Evolutionary conservation across 1,140 invertebrate species (phyloP), one percentile per base, ranked within the genome.

Genomic region (Pogonognathellus flavescens): DNA sequence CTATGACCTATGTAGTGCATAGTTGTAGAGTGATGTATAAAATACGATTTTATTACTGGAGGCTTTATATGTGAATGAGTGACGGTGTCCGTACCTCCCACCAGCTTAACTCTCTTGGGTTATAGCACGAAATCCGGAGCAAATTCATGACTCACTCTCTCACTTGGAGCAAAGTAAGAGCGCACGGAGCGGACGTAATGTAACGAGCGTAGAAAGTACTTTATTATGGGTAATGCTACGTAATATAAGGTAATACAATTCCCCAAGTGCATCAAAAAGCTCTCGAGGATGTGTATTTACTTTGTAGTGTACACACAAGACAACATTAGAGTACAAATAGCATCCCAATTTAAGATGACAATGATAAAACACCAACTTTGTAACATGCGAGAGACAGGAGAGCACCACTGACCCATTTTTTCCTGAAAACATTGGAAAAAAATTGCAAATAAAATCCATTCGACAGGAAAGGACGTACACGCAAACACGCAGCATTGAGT

Each of bases 41-140:
- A 41, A 41, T 41, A 6, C 31, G 31, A 41, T 41, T 41, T 41
- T 41, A 41, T 76, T 76, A 49, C 41, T 16, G 7, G 31, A 76
- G 41, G 70, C 70, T 41, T n/a, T 57, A 57, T 57, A 57, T n/a
- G n/a, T 76, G 41, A 76, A 31, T 76, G 70, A 76, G 25, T 76
- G 70, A 76, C 70, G 70, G 70, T 76, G 70, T 76, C 70, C 41
- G 70, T 76, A 76, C 70, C 70, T 76, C 70, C 70, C 70, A 76
- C 70, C 16, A 76, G 70, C 49, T 76, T 76, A 41, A 76, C 70
- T 41, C 70, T 31, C 70, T 25, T n/a, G 70, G 70, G 41, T 66
- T 41, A 41, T 50, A 76, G 41, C 70, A 76, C 70, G 70, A 76
- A 76, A 76, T 31, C 70, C 70, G 5, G 70, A 76, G 70, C 41